Percentiles rank a stretch among this genome's conserved stretches.
Evolutionary conservation across 30 jellyfish, hydroid and myxozoan genomes (phyloP).

Genomic region (Cassiopea xamachana): DNA sequence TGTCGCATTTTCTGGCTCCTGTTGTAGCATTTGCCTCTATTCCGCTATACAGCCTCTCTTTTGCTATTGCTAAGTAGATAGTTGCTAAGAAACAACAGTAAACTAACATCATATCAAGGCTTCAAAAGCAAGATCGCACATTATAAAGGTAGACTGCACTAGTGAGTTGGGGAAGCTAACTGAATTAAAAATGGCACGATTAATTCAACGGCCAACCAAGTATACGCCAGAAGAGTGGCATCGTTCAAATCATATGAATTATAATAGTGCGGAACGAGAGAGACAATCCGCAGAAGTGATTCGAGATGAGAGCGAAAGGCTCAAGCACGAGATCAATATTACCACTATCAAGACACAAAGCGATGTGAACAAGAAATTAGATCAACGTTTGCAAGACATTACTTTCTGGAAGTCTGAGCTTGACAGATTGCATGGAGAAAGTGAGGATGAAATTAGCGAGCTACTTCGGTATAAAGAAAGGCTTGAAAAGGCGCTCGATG

Average conservation of each 20-base stretch:
- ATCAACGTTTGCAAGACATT: slow-evolving; percentile 86
- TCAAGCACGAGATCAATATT: slow-evolving; percentile 86
- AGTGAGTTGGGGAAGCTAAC: not conserved
- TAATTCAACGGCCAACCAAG: slow-evolving; percentile 84
- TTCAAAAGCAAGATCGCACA: not conserved
- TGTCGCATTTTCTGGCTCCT: too few species aligned
- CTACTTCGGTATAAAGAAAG: slow-evolving; percentile 86
- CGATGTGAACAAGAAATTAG: slow-evolving; percentile 95
- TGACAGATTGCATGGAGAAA: slow-evolving; percentile 88
- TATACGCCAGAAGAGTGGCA: slow-evolving; percentile 97
- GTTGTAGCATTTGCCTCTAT: not conserved
- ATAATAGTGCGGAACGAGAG: slow-evolving; percentile 87
- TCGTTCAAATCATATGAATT: slow-evolving; percentile 83
- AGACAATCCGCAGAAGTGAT: slow-evolving; percentile 85
- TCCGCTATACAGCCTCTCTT: not conserved
- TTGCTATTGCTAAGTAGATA: not conserved
- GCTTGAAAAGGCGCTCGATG: slow-evolving; percentile 87
- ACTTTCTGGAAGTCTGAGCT: slow-evolving; percentile 95
- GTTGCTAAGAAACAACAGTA: slow-evolving; percentile 10
- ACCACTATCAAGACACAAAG: slow-evolving; percentile 91
- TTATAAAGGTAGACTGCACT: too few species aligned
- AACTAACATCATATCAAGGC: not conserved
- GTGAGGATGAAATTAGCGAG: slow-evolving; percentile 84
- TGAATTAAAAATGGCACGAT: slow-evolving; percentile 74
- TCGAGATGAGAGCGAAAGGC: slow-evolving; percentile 93